Base-by-base conservation (phyloP, 2,888 invertebrate species). In the Shargacucullia verbasci region DNA sequence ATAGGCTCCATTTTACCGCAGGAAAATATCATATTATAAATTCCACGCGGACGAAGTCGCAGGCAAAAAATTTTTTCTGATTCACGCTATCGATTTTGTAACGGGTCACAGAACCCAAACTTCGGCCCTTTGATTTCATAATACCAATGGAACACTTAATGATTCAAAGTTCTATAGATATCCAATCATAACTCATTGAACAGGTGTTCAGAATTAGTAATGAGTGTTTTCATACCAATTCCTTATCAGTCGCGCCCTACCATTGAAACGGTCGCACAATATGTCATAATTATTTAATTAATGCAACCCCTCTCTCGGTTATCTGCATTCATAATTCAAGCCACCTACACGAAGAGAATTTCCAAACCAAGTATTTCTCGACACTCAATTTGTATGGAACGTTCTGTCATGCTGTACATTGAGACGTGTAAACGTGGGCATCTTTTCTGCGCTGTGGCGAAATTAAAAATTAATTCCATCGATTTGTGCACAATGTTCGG, bases 241-340 rank as follows among this genome's bases (percentile, higher is more conserved):
- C 82, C 88, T 91, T 93, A 93, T 93, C 93, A 84, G 83, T 73
- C 72, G 55, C 85, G 79, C 89, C 89, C 88, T 86, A 79, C 85
- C 85, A 90, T 91, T 89, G 87, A 88, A 88, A 84, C 75, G 87
- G 85, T 86, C 88, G 82, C 81, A 92, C 91, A 92, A 92, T 93
- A 91, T 91, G 92, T 91, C 90, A 91, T 92, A 92, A 93, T 92
- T 92, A 92, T 90, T 92, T 91, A 92, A 92, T 93, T 91, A 92
- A 92, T 91, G 86, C 89, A 84, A 84, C 81, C 87, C 88, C 57
- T 62, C 46, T 58, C 77, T 66, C 33, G 56, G 88, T 90, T 92
- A 92, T 91, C 87, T 78, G 79, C 84, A 70, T 86, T 79, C 84
- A 89, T 91, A 89, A 89, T 84, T 90, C 82, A 85, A 78, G 63